Evolutionary conservation across 2,888 invertebrate genomes (phyloP), one percentile per base, ranked within the genome.

Genomic region (Synergus umbraculus): DNA sequence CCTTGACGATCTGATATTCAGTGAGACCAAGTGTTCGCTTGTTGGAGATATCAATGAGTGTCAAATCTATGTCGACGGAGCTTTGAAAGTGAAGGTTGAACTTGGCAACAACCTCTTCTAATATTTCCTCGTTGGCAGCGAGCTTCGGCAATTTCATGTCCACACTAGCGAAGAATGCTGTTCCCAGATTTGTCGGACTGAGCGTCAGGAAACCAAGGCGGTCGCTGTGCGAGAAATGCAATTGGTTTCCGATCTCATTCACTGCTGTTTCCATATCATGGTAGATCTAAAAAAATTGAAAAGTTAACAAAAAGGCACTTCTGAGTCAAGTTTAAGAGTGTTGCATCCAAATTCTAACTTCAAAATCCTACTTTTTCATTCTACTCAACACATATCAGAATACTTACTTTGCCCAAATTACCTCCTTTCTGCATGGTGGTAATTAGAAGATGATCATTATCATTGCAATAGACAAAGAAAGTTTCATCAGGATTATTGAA

Each of bases 401-500:
- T 29, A 29, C 29, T 80, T 80, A 93, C 93, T 92, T 93, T 92
- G 90, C 97, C 96, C 91, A 98, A 94, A 93, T 98, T 97, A 90
- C 98, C 98, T 86, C 98, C 98, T 96, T 96, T 97, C 93, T 98
- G 98, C 98, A 99, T 99, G 92, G 98, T 98, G 93, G 99, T 99
- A 91, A 99, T 96, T 89, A 99, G 97, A 91, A 98, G 95, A 93
- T 99, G 99, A 94, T 99, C 99, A 93, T 99, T 99, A 93, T 99
- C 98, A 92, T 98, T 99, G 95, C 97, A 97, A 98, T 98, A 99
- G 86, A 99, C 97, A 93, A 98, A 94, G 96, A 99, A 99, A 89
- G 98, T 98, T 94, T 98, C 98, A 94, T 95, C 96, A 92, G 98
- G 97, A 93, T 99, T 99, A 95, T 98, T 97, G 96, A 95, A 99